phyloP scores from a whole-genome alignment of 2,113 vertebrate species.

The Dromas ardeola region DNA sequence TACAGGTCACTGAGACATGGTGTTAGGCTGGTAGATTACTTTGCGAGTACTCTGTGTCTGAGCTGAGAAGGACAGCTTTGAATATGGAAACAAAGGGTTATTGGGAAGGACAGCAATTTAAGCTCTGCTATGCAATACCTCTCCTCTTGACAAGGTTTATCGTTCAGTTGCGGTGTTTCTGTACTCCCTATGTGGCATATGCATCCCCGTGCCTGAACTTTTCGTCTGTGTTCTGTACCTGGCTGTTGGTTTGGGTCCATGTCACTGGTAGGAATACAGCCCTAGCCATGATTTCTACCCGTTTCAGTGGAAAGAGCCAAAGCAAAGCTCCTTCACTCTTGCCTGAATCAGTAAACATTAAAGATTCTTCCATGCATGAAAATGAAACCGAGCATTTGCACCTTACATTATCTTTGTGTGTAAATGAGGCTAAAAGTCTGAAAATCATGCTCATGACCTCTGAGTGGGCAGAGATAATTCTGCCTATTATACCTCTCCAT shows the following conservation, averaged over 20 bases:
- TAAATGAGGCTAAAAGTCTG: slow-evolving; percentile 17
- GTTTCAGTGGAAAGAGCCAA: neutral
- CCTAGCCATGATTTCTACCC: neutral
- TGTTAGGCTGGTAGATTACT: slow-evolving; percentile 29
- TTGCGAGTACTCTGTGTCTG: neutral
- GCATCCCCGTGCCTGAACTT: neutral
- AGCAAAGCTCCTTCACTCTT: neutral
- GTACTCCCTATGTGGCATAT: neutral
- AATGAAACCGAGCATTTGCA: neutral
- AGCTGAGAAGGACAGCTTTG: neutral
- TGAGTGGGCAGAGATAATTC: slow-evolving; percentile 9
- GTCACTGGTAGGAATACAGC: neutral
- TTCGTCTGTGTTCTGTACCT: neutral
- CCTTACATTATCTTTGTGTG: neutral
- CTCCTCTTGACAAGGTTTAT: neutral
- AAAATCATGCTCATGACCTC: slow-evolving; percentile 17
- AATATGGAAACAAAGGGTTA: neutral
- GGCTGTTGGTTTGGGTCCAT: neutral
- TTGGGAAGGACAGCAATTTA: neutral
- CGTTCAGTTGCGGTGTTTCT: neutral
- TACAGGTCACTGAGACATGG: slow-evolving; percentile 2
- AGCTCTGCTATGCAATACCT: neutral
- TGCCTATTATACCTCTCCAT: neutral
- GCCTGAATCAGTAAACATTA: neutral
- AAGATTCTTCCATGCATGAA: neutral